phyloP scores from a whole-genome alignment of 1,140 invertebrate genomes.

The Xylocopa sonorina region DNA sequence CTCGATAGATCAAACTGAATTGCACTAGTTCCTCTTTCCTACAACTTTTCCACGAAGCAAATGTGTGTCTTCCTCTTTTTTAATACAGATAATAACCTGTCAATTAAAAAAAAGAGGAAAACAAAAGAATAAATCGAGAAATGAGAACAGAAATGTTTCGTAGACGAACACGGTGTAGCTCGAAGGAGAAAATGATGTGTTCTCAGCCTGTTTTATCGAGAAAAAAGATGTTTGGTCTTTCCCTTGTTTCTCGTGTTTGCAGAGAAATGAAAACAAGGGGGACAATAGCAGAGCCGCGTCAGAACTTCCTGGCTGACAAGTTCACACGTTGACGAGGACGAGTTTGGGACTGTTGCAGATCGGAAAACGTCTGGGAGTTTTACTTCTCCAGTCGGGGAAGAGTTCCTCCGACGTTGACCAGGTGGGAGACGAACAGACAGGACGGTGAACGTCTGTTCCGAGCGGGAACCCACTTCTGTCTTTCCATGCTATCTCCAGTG shows the following conservation, averaged over 20 bases:
- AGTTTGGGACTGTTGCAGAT: slow-evolving; percentile 72
- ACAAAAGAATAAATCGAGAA: neutral
- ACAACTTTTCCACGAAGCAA: neutral
- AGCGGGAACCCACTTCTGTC: slow-evolving; percentile 45
- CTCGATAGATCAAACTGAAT: neutral
- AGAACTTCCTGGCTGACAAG: slow-evolving; percentile 21
- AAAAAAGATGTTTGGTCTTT: neutral
- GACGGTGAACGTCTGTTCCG: slow-evolving; percentile 57
- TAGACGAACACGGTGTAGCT: neutral
- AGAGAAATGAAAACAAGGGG: slow-evolving; percentile 11
- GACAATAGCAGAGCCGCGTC: slow-evolving; percentile 22
- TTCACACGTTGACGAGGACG: slow-evolving; percentile 62
- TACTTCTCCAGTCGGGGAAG: slow-evolving; percentile 64
- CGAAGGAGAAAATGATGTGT: neutral
- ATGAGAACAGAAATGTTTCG: neutral
- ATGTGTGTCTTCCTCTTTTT: no score
- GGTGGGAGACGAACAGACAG: slow-evolving; percentile 63
- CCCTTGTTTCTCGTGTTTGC: no score
- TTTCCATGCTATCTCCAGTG: slow-evolving; percentile 3
- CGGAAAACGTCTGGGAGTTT: slow-evolving; percentile 74
- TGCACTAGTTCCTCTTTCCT: neutral
- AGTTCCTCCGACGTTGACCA: slow-evolving; percentile 43
- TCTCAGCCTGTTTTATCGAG: neutral
- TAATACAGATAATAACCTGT: no score
- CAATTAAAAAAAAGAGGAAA: neutral